These are phyloP conservation scores for Cryptotis parvus DNA, from an alignment of 2,113 vertebrate genomes.

Conservation along the genomic window DNA sequence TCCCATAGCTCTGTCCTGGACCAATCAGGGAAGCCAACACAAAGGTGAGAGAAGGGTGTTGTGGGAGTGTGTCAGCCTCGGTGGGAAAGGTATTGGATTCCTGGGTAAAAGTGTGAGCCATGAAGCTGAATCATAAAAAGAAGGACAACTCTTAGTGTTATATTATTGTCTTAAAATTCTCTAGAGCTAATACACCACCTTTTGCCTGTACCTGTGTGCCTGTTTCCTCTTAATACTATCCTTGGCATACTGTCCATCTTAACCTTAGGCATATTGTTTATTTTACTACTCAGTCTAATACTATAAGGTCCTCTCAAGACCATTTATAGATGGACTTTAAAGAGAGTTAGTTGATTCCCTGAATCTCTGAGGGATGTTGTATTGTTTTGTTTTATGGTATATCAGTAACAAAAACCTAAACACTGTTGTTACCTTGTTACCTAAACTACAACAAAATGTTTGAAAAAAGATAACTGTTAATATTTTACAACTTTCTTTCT, in stretches of 20 bases:
- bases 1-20: neutral
- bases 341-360: too few relatives aligned
- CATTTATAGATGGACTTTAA: neutral
- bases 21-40: neutral
- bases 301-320: neutral
- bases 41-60: neutral
- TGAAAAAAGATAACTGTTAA: too few relatives aligned
- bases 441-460: too few relatives aligned
- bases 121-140: neutral
- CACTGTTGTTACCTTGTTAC: too few relatives aligned
- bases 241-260: neutral
- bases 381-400: too few relatives aligned
- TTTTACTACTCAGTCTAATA: neutral
- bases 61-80: neutral
- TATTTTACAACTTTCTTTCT: too few relatives aligned
- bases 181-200: neutral
- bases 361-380: too few relatives aligned
- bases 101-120: neutral
- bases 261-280: neutral
- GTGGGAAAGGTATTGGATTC: neutral
- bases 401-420: too few relatives aligned
- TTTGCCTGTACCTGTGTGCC: neutral
- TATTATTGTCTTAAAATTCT: slow-evolving; percentile 41
- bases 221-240: neutral
- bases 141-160: neutral